Evolutionary conservation across 2,888 invertebrate genomes (phyloP).

Genomic region (Acleris laterana): DNA sequence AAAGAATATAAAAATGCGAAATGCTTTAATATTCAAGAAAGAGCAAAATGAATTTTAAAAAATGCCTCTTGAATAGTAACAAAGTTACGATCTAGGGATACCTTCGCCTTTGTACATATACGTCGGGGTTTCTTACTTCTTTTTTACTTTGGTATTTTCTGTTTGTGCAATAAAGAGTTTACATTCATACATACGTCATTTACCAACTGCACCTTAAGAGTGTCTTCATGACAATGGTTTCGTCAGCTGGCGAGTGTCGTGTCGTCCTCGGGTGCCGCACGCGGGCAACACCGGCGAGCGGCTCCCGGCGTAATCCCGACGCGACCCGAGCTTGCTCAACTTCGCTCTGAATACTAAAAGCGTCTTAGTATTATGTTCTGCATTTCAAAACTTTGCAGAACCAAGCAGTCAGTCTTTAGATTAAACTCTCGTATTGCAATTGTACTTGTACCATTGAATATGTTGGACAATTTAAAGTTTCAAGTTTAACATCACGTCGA

Average conservation of each 20-base stretch:
- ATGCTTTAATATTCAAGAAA: too few relatives aligned
- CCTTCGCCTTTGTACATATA: too few relatives aligned
- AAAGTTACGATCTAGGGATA: too few relatives aligned
- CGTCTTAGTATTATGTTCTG: constrained; percentile 11
- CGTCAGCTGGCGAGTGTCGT: not conserved
- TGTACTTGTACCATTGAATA: constrained; percentile 16
- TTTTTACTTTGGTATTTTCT: too few relatives aligned
- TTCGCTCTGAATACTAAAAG: constrained; percentile 22
- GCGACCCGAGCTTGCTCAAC: constrained; percentile 9
- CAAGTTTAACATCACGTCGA: constrained; percentile 8
- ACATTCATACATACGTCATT: not conserved
- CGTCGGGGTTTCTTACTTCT: too few relatives aligned
- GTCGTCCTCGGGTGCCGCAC: too few relatives aligned
- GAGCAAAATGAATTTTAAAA: too few relatives aligned
- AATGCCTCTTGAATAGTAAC: too few relatives aligned
- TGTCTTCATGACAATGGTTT: not conserved
- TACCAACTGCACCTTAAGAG: not conserved
- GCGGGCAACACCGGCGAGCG: not conserved
- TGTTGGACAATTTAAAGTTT: constrained; percentile 14
- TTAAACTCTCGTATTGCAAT: constrained; percentile 8
- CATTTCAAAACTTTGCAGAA: constrained; percentile 16
- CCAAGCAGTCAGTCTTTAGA: constrained; percentile 5
- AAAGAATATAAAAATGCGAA: too few relatives aligned
- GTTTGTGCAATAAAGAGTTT: too few relatives aligned
- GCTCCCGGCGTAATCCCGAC: constrained; percentile 5